Conservation (phyloP, 1,140 invertebrate genomes). For the Caenorhabditis latens region DNA sequence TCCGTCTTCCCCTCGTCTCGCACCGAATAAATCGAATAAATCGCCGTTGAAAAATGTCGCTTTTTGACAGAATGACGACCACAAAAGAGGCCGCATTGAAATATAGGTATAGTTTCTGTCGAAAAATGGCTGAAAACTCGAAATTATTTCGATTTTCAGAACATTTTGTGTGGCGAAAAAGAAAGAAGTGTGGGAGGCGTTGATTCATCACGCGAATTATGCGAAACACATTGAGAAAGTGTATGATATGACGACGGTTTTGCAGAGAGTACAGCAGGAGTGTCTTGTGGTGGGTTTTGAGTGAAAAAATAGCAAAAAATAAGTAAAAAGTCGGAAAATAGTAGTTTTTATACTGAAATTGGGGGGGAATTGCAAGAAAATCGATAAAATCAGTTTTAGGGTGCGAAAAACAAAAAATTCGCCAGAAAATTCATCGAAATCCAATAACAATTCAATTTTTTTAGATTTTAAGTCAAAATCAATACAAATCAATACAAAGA, state of each 20-base stretch:
- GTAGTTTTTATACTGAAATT: no score
- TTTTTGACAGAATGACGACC: conserved; percentile 41
- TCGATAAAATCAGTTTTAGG: no score
- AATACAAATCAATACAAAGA: no score
- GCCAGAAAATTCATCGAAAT: no score
- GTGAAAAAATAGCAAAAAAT: no score
- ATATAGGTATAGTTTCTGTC: not conserved
- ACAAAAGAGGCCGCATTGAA: not conserved
- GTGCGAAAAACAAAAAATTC: no score
- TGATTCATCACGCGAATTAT: conserved; percentile 2
- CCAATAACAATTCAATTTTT: no score
- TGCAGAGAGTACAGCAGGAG: conserved; percentile 25
- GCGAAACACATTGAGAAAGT: conserved; percentile 36
- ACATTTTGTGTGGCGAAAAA: conserved; percentile 13
- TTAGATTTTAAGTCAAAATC: no score
- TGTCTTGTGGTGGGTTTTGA: conserved; percentile 1
- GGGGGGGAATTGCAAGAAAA: no score
- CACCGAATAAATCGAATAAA: not conserved
- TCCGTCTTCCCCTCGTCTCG: not conserved
- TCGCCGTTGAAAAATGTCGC: not conserved
- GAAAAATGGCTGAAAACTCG: not conserved
- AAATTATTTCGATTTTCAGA: not conserved
- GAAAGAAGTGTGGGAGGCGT: conserved; percentile 25
- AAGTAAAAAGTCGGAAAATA: no score
- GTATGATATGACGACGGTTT: conserved; percentile 34